These are phyloP conservation scores for Okapia johnstoni DNA, from an alignment of 2,113 vertebrate species.

Conservation along the genomic window DNA sequence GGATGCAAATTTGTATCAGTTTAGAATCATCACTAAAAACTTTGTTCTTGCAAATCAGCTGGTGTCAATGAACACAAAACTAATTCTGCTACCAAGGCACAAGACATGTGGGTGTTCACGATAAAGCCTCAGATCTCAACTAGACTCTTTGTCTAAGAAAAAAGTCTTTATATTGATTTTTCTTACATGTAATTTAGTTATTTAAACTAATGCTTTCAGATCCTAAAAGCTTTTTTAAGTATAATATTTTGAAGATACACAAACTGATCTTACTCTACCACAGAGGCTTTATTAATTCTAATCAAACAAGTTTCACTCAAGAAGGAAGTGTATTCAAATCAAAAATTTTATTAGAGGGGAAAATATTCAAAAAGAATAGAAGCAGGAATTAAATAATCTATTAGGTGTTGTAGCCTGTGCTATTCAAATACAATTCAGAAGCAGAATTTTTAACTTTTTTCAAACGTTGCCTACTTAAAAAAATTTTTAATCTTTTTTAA, in stretches of 20 bases:
- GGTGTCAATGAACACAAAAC: conserved; percentile 18
- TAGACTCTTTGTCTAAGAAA: background rate
- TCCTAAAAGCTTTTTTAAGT: background rate
- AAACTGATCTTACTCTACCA: conserved; percentile 10
- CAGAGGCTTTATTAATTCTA: conserved; percentile 20
- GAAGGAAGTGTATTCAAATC: conserved; percentile 19
- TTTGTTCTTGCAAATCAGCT: conserved; percentile 16
- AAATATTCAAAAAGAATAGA: conserved; percentile 39
- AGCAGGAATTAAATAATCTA: background rate
- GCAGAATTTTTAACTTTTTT: conserved; percentile 32
- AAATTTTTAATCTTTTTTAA: background rate
- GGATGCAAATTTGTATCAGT: background rate
- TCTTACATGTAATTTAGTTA: background rate
- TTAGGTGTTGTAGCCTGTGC: background rate
- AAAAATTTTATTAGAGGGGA: conserved; percentile 44
- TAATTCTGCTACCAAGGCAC: background rate
- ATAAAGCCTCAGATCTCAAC: conserved; percentile 6
- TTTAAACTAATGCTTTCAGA: background rate
- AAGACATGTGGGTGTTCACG: background rate
- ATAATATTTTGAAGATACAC: conserved; percentile 10
- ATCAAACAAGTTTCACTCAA: conserved; percentile 58
- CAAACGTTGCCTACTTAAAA: background rate
- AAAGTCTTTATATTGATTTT: background rate
- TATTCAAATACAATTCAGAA: conserved; percentile 29
- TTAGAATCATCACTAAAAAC: conserved; percentile 4